Percentiles rank a stretch among this genome's conserved stretches.
Conservation (phyloP, 2,797 vertebrate genomes). For the Lacerta agilis region DNA sequence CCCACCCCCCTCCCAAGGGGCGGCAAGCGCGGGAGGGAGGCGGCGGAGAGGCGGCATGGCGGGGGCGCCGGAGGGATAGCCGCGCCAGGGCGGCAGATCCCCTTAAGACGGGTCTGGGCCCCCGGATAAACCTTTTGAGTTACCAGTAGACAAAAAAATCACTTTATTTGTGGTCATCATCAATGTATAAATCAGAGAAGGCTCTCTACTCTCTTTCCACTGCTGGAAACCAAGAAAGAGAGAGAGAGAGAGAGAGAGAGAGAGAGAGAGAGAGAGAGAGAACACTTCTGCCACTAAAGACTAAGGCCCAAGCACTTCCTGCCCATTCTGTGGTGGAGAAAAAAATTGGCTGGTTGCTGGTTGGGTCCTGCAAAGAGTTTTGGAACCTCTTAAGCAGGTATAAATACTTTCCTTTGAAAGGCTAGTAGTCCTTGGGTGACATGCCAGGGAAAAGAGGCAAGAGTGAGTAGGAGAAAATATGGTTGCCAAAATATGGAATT, state of each 20-base stretch:
- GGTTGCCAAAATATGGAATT: no score
- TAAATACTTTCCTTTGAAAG: neutral
- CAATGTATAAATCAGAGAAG: conserved; percentile 18
- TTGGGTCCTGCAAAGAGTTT: neutral
- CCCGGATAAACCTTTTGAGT: no score
- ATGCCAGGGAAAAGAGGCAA: neutral
- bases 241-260: no score
- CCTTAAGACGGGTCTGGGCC: no score
- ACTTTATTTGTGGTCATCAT: conserved; percentile 40
- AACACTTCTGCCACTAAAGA: neutral
- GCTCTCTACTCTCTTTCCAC: neutral
- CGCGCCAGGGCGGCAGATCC: no score
- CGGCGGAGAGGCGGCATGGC: no score
- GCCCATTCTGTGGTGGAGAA: neutral
- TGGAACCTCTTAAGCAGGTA: neutral
- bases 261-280: neutral
- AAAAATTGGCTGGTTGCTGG: neutral
- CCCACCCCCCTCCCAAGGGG: no score
- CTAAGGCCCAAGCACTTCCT: no score
- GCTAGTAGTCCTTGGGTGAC: no score
- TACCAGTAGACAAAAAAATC: neutral
- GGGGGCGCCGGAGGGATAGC: no score
- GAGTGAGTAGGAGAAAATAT: neutral
- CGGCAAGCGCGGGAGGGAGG: no score
- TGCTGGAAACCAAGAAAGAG: neutral